A percentile compares a stretch with the other conserved stretches of the same genome.
Conservation (phyloP, 2,113 vertebrate species). For the Blennius ocellaris region DNA sequence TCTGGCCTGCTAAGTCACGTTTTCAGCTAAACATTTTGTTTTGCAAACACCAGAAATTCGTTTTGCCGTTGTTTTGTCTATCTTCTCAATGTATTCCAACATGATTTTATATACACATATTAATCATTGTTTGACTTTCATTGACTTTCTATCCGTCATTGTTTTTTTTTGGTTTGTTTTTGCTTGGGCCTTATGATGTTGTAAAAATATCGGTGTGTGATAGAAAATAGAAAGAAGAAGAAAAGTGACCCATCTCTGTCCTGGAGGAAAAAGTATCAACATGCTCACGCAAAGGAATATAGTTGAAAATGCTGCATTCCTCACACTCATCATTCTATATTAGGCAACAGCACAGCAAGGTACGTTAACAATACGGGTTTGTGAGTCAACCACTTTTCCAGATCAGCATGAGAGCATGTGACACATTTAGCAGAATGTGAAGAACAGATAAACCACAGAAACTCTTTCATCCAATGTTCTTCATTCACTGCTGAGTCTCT, state of each 20-base stretch:
- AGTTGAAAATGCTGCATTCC: slow-evolving; percentile 66
- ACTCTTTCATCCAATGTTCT: slow-evolving; percentile 28
- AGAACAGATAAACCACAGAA: slow-evolving; percentile 57
- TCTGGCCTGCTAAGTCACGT: slow-evolving; percentile 51
- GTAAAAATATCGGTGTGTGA: slow-evolving; percentile 2
- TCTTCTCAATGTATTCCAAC: slow-evolving; percentile 4
- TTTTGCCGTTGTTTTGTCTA: slow-evolving; percentile 1
- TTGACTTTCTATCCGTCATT: neutral
- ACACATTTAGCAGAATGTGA: slow-evolving; percentile 38
- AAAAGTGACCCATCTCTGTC: no score
- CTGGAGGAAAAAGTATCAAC: slow-evolving; percentile 30
- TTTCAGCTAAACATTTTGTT: slow-evolving; percentile 49
- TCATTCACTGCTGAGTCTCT: neutral
- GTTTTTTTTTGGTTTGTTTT: neutral
- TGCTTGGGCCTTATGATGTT: neutral
- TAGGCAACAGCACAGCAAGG: slow-evolving; percentile 55
- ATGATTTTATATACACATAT: slow-evolving; percentile 5
- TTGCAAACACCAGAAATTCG: slow-evolving; percentile 17
- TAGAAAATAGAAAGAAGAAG: slow-evolving; percentile 4
- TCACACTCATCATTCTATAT: slow-evolving; percentile 65
- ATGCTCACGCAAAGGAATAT: slow-evolving; percentile 52
- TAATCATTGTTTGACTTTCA: neutral
- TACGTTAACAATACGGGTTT: slow-evolving; percentile 60
- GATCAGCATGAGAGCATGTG: slow-evolving; percentile 39
- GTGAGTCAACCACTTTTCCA: slow-evolving; percentile 68